Percentiles rank a stretch among this genome's conserved stretches.
phyloP scores from a whole-genome alignment of 2,113 vertebrate genomes.

The Heloderma charlesbogerti region DNA sequence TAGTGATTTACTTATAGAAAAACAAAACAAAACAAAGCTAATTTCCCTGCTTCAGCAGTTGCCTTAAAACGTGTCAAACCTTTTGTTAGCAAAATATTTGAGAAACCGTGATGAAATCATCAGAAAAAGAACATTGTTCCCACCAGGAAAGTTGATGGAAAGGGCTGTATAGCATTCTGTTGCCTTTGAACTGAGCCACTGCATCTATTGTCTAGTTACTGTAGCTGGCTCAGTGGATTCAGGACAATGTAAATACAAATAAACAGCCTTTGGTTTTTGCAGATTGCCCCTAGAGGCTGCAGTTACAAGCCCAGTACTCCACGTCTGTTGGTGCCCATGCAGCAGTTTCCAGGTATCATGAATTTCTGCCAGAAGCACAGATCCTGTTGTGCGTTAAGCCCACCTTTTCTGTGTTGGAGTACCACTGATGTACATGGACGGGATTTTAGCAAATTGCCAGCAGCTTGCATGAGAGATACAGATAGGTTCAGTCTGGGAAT shows the following conservation, averaged over 20 bases:
- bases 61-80: not conserved
- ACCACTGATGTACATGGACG: not conserved
- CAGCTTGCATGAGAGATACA: no score
- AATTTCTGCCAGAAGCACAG: not conserved
- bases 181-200: not conserved
- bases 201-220: not conserved
- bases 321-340: not conserved
- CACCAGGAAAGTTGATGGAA: not conserved
- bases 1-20: not conserved
- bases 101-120: slow-evolving; percentile 2
- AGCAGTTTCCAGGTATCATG: not conserved
- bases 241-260: not conserved
- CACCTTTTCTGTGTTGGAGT: no score
- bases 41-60: not conserved
- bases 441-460: not conserved
- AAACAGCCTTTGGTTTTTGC: not conserved
- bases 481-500: not conserved
- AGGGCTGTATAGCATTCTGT: not conserved
- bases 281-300: not conserved
- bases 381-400: not conserved
- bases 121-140: not conserved
- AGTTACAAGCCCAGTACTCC: not conserved
- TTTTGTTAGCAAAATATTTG: slow-evolving; percentile 22
- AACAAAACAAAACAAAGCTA: not conserved
- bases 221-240: not conserved